Evolutionary conservation across 2,797 vertebrate genomes (phyloP).

Genomic region (Luscinia luscinia): DNA sequence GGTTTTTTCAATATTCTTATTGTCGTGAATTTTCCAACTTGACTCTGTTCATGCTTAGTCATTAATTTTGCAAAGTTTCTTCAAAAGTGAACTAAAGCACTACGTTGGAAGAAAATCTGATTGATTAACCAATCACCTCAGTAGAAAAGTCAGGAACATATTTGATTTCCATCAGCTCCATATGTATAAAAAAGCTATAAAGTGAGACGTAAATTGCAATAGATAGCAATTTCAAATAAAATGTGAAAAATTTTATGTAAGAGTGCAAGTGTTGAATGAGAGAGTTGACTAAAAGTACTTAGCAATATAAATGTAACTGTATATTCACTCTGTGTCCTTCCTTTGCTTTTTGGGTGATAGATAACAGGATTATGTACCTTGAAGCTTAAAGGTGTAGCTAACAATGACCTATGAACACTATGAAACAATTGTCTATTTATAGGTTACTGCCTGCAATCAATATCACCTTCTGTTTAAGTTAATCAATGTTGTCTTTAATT

Average conservation of each 20-base stretch:
- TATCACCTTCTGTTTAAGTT: slow-evolving; percentile 75
- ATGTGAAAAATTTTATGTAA: neutral
- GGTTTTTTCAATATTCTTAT: neutral
- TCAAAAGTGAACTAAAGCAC: slow-evolving; percentile 19
- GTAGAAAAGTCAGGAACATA: slow-evolving; percentile 30
- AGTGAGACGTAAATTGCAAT: neutral
- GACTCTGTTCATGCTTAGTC: slow-evolving; percentile 9
- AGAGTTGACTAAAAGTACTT: neutral
- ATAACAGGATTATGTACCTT: slow-evolving; percentile 35
- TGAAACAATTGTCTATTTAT: slow-evolving; percentile 69
- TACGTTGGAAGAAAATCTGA: slow-evolving; percentile 36
- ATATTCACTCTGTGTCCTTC: neutral
- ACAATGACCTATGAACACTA: slow-evolving; percentile 59
- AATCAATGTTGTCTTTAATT: slow-evolving; percentile 77
- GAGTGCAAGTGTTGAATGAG: neutral
- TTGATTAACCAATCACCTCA: slow-evolving; percentile 66
- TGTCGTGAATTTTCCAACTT: slow-evolving; percentile 26
- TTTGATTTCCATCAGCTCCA: slow-evolving; percentile 26
- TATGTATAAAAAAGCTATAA: slow-evolving; percentile 18
- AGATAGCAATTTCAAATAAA: slow-evolving; percentile 16
- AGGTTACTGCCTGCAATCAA: slow-evolving; percentile 69
- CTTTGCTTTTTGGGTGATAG: slow-evolving; percentile 24
- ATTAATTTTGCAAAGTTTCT: slow-evolving; percentile 52
- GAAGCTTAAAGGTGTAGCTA: slow-evolving; percentile 68
- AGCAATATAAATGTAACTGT: neutral